Evolutionary conservation across 2,797 vertebrate species (phyloP).

Genomic region (Sphaeramia orbicularis): DNA sequence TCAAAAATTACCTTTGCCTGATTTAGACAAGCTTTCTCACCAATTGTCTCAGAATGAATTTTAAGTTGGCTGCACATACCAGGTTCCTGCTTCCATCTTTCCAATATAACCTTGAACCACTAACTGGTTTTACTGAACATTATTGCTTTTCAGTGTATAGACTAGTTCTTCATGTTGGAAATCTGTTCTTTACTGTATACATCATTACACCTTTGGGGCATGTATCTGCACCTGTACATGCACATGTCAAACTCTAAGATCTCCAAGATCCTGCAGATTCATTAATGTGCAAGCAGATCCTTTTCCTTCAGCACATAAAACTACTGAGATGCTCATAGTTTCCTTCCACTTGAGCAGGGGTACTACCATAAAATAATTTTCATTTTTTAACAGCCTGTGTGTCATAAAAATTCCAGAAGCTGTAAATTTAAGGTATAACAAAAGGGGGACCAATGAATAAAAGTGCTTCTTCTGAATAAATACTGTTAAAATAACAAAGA

Average conservation of each 20-base stretch:
- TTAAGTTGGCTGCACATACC: constrained; percentile 1
- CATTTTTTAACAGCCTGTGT: too few relatives aligned
- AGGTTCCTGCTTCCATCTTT: constrained; percentile 3
- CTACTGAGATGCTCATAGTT: not conserved
- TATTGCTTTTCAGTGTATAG: not conserved
- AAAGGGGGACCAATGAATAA: too few relatives aligned
- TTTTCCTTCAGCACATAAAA: not conserved
- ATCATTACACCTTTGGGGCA: not conserved
- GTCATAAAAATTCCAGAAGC: too few relatives aligned
- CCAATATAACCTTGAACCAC: not conserved
- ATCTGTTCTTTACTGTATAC: not conserved
- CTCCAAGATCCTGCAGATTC: not conserved
- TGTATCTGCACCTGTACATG: constrained; percentile 3
- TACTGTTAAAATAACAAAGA: too few relatives aligned
- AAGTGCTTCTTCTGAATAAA: too few relatives aligned
- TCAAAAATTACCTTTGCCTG: too few relatives aligned
- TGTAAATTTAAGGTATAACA: too few relatives aligned
- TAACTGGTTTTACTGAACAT: not conserved
- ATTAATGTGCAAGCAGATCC: constrained; percentile 4
- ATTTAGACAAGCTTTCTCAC: not conserved
- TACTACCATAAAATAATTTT: too few relatives aligned
- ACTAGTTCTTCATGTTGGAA: not conserved
- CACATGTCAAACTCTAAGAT: not conserved
- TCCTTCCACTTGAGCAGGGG: too few relatives aligned
- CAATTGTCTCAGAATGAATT: not conserved